phyloP scores from a whole-genome alignment of 2,888 invertebrate species.

The Archips crataeganus region DNA sequence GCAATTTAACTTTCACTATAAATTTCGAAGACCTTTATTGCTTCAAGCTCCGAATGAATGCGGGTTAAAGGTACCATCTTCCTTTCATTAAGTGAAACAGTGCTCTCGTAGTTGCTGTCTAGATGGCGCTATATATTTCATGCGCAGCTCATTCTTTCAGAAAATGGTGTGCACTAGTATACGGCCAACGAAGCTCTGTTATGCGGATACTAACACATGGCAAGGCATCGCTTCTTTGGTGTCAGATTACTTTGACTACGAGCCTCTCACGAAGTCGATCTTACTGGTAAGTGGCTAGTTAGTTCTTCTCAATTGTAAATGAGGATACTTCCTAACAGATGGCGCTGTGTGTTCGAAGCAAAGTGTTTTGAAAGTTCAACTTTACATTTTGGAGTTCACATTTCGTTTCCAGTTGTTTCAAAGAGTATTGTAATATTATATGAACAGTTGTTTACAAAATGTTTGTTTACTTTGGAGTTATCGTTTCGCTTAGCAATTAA shows the following conservation, averaged over 20 bases:
- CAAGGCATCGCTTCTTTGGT: conserved; percentile 90
- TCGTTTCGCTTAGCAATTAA: too few relatives aligned
- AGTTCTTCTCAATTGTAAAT: not conserved
- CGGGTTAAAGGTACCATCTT: conserved; percentile 88
- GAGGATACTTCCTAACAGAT: conserved; percentile 52
- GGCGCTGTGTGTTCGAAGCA: conserved; percentile 48
- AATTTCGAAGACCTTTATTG: conserved; percentile 88
- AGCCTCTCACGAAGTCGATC: conserved; percentile 88
- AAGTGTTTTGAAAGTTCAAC: not conserved
- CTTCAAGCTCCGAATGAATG: conserved; percentile 92
- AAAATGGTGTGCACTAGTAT: conserved; percentile 96
- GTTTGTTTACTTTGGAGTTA: too few relatives aligned
- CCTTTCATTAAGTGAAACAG: not conserved
- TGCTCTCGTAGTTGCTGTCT: not conserved
- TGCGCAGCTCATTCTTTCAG: conserved; percentile 72
- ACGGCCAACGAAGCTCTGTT: conserved; percentile 91
- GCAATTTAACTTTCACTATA: conserved; percentile 87
- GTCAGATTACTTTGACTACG: conserved; percentile 91
- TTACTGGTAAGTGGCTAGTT: conserved; percentile 87
- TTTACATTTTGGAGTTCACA: not conserved
- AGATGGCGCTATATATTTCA: not conserved
- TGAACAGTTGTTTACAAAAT: too few relatives aligned
- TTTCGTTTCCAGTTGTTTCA: too few relatives aligned
- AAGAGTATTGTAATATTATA: too few relatives aligned
- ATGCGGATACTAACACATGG: conserved; percentile 89